Evolutionary conservation across 2,113 vertebrate species (phyloP).

Genomic region (Ctenomys sociabilis): DNA sequence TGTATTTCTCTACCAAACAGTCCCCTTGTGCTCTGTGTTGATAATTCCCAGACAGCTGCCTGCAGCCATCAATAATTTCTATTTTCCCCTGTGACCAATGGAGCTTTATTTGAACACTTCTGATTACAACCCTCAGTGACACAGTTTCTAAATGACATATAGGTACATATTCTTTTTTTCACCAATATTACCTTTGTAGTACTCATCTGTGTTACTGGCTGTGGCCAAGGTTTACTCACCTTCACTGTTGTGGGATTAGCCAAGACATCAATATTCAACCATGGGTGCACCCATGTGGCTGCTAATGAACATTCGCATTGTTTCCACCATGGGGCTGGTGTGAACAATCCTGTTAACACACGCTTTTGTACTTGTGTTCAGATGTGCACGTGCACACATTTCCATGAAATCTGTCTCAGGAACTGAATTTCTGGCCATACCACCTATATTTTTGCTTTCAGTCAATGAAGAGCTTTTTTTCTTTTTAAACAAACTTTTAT

Average conservation of each 20-base stretch:
- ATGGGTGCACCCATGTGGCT: neutral
- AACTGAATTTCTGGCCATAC: neutral
- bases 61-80: neutral
- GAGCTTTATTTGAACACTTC: neutral
- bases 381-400: neutral
- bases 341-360: neutral
- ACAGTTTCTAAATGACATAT: neutral
- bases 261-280: neutral
- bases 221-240: neutral
- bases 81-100: neutral
- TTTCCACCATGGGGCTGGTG: neutral
- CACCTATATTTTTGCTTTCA: neutral
- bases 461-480: neutral
- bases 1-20: neutral
- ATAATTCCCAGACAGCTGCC: neutral
- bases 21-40: neutral
- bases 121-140: neutral
- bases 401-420: neutral
- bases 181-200: neutral
- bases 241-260: neutral
- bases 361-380: neutral
- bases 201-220: neutral
- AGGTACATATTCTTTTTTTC: neutral
- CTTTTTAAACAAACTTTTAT: neutral
- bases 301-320: neutral